Evolutionary conservation across 2,113 vertebrate genomes (phyloP).

Genomic region (Baryphthengus martii): DNA sequence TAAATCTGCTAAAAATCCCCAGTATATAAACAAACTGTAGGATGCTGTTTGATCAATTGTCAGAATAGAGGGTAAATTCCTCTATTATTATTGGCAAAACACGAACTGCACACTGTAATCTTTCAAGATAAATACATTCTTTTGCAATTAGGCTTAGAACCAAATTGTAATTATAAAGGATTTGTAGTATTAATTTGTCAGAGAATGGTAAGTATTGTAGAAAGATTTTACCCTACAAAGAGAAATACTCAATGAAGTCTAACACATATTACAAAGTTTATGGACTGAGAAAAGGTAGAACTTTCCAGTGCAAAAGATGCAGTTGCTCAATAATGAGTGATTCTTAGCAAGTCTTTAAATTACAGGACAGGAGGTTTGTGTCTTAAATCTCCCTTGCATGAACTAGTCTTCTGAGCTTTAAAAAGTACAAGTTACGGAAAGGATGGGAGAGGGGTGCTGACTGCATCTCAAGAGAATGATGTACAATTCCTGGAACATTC

Average conservation of each 20-base stretch:
- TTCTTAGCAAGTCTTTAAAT: background rate
- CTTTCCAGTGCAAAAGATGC: background rate
- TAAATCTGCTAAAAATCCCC: background rate
- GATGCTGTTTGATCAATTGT: background rate
- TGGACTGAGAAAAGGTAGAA: background rate
- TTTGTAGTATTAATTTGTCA: conserved; percentile 17
- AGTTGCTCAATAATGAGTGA: background rate
- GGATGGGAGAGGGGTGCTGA: background rate
- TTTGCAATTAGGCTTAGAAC: conserved; percentile 27
- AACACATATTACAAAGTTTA: background rate
- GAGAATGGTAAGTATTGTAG: background rate
- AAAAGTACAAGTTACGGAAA: background rate
- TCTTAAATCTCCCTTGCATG: background rate
- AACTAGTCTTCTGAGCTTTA: background rate
- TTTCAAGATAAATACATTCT: background rate
- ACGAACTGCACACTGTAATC: background rate
- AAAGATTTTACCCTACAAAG: background rate
- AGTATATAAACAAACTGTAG: background rate
- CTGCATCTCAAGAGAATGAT: background rate
- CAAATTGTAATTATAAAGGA: conserved; percentile 12
- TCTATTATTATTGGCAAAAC: conserved; percentile 7
- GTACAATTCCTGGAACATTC: background rate
- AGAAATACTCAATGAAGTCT: background rate
- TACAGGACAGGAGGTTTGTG: background rate
- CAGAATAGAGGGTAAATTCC: background rate